These are phyloP conservation scores for Agelas oroides DNA, from an alignment of 37 sponge, comb jelly and placozoan genomes.

Conservation along the genomic window DNA sequence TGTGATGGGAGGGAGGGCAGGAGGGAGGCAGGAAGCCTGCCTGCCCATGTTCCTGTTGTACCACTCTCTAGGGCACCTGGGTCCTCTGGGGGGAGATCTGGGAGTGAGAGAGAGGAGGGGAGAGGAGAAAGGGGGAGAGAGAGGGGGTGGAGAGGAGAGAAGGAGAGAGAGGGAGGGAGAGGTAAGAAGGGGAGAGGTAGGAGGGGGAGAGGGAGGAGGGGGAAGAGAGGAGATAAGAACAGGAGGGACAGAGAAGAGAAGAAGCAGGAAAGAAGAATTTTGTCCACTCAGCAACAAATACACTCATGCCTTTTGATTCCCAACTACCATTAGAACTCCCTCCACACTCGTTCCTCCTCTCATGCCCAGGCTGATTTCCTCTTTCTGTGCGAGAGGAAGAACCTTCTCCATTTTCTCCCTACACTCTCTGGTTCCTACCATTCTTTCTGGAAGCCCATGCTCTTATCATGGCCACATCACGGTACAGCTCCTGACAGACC, in stretches of 20 bases:
- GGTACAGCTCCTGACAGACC: constrained; percentile 53
- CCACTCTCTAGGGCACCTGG: background rate
- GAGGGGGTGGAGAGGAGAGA: background rate
- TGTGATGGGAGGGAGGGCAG: constrained; percentile 30
- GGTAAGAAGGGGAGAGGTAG: background rate
- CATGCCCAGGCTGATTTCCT: too few relatives aligned
- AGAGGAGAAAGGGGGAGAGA: constrained; percentile 21
- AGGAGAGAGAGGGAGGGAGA: constrained; percentile 33
- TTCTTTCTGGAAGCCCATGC: constrained; percentile 33
- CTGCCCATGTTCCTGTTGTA: constrained; percentile 55
- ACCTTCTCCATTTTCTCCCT: too few relatives aligned
- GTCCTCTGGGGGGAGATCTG: background rate
- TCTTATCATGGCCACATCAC: constrained; percentile 38
- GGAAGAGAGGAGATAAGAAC: too few relatives aligned
- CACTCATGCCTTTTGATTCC: too few relatives aligned
- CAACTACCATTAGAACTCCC: too few relatives aligned
- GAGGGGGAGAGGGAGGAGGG: too few relatives aligned
- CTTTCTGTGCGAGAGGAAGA: too few relatives aligned
- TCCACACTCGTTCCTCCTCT: too few relatives aligned
- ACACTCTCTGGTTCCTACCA: background rate
- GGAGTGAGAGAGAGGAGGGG: background rate
- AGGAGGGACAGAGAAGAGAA: too few relatives aligned
- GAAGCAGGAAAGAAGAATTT: too few relatives aligned
- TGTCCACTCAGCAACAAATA: too few relatives aligned
- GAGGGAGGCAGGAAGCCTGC: constrained; percentile 57